Evolutionary conservation across 1,140 invertebrate species (phyloP), one percentile per base, ranked within the genome.

Genomic region (Heliothis subflexa): DNA sequence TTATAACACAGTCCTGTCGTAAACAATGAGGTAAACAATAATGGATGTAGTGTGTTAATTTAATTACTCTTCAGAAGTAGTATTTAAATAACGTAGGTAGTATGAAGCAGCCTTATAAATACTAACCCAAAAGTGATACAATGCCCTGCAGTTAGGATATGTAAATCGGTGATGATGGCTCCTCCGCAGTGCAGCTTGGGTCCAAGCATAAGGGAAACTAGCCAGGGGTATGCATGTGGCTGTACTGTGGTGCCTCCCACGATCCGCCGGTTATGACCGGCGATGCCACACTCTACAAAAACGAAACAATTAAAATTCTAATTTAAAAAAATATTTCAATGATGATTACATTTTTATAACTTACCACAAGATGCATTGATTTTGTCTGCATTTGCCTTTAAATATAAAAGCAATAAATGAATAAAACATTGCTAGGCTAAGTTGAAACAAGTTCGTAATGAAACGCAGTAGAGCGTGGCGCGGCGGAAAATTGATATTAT

Each of bases 161-260:
- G 96, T 12, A 91, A 85, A 79, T 96, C 94, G 4, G 95, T 96
- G 78, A 97, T 96, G 16, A 97, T 92, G 9, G 96, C 95, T n/a
- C 96, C 96, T 9, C 96, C 96, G 81, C 96, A 97, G 78, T 96
- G 95, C 57, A 96, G 91, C 45, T 84, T 85, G 7, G 87, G 86
- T 3, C 95, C 95, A 49, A 95, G 87, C 86, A 95, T 95, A 74
- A 97, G 95, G 0, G 95, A 95, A 1, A 95, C 96, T 68, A 96
- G 91, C 96, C 96, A 97, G 0, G 96, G 96, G 80, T 96, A 97
- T 73, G 96, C 91, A 79, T 96, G 96, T 0, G 95, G 94, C 12
- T 94, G 89, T 0, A 96, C 95, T 0, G 95, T 93, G 9, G 91
- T 87, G 1, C 96, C 97, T 4, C 96, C 96, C 0, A 97, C 96